phyloP scores from a whole-genome alignment of 2,797 vertebrate species.

The Danio tinwini region DNA sequence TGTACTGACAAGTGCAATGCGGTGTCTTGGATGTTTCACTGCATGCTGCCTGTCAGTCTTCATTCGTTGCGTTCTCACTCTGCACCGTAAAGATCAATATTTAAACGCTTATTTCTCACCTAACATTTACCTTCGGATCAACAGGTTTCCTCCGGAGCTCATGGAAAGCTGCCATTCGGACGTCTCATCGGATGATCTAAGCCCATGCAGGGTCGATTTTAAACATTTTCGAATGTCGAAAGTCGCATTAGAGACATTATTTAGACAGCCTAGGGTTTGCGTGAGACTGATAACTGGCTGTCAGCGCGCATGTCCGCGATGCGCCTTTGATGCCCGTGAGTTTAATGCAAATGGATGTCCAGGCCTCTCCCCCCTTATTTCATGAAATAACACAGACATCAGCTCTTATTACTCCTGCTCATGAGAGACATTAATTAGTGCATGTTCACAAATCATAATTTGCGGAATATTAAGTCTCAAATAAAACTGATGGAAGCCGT shows the following conservation, averaged over 20 bases:
- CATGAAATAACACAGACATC: slow-evolving; percentile 25
- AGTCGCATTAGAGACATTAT: slow-evolving; percentile 35
- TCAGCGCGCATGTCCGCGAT: slow-evolving; percentile 50
- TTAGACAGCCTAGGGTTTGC: neutral
- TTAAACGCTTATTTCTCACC: neutral
- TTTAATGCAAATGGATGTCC: slow-evolving; percentile 26
- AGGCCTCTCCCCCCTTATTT: neutral
- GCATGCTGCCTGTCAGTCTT: neutral
- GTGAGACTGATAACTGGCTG: slow-evolving; percentile 36
- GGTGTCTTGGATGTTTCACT: neutral
- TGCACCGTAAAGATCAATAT: slow-evolving; percentile 20
- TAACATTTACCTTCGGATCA: slow-evolving; percentile 41
- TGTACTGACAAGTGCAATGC: slow-evolving; percentile 20
- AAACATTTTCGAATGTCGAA: slow-evolving; percentile 11
- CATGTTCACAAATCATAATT: neutral
- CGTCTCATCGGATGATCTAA: slow-evolving; percentile 11
- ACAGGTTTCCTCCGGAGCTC: slow-evolving; percentile 30
- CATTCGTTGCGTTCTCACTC: neutral
- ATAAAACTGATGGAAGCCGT: neutral
- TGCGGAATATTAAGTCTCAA: neutral
- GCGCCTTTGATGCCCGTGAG: slow-evolving; percentile 43
- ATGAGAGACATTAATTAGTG: slow-evolving; percentile 6
- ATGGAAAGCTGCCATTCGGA: neutral
- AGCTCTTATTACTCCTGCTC: slow-evolving; percentile 9
- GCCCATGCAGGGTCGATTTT: neutral